Percentiles rank a stretch among this genome's conserved stretches.
Evolutionary conservation across 2,888 invertebrate species (phyloP).

Genomic region (Spodoptera littoralis): DNA sequence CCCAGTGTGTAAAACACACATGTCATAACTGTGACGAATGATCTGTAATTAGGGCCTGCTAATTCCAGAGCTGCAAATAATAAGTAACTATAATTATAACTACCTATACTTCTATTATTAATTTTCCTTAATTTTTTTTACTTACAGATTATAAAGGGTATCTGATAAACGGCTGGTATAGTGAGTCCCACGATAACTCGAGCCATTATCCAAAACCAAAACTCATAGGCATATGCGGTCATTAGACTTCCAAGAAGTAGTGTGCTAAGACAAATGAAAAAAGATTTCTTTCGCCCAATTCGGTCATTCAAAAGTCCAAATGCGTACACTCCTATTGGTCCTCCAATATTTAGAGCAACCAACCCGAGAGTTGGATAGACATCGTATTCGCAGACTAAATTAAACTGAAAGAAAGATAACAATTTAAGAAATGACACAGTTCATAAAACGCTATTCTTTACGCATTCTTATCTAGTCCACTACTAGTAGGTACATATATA

Average conservation of each 20-base stretch:
- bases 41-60: slow-evolving; percentile 96
- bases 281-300: slow-evolving; percentile 95
- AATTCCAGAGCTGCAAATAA: slow-evolving; percentile 93
- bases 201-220: slow-evolving; percentile 95
- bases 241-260: slow-evolving; percentile 93
- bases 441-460: too few species aligned
- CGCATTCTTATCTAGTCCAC: too few species aligned
- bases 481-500: too few species aligned
- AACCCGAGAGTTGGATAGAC: slow-evolving; percentile 96
- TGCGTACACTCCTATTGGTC: slow-evolving; percentile 96
- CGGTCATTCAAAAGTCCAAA: slow-evolving; percentile 96
- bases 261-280: slow-evolving; percentile 95
- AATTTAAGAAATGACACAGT: too few species aligned
- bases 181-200: slow-evolving; percentile 96
- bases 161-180: slow-evolving; percentile 97
- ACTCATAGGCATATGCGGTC: slow-evolving; percentile 93
- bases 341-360: slow-evolving; percentile 95
- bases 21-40: slow-evolving; percentile 97
- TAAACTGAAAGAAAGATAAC: slow-evolving; percentile 89
- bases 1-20: slow-evolving; percentile 97
- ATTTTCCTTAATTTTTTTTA: slow-evolving; percentile 49
- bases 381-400: slow-evolving; percentile 95
- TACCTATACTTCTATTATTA: background rate
- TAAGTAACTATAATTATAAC: background rate
- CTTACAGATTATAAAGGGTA: slow-evolving; percentile 98